Evolutionary conservation across 1,140 invertebrate species (phyloP).

Genomic region (Psix sp.): DNA sequence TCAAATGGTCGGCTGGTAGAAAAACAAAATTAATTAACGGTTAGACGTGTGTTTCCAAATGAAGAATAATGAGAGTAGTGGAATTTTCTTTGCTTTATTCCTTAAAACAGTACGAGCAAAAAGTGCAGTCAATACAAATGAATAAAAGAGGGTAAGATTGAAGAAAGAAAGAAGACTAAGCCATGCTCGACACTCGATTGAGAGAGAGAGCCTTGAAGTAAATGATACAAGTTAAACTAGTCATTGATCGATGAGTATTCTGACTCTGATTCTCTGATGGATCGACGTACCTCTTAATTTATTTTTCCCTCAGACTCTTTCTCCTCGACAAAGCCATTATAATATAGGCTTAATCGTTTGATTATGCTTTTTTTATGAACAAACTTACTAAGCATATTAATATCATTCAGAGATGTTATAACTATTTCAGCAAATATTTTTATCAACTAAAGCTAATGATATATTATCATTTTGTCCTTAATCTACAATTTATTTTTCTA

Average conservation of each 20-base stretch:
- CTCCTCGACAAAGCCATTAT: neutral
- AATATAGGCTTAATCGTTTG: constrained; percentile 1
- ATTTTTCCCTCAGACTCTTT: constrained; percentile 9
- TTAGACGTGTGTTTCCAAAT: constrained; percentile 49
- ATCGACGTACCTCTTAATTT: constrained; percentile 19
- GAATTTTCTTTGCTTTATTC: constrained; percentile 37
- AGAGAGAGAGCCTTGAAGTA: constrained; percentile 22
- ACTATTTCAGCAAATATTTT: too few species aligned
- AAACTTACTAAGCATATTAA: too few species aligned
- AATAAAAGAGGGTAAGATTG: constrained; percentile 19
- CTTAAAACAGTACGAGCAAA: constrained; percentile 17
- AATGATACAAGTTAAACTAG: constrained; percentile 53
- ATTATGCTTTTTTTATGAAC: neutral
- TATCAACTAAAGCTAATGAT: too few species aligned
- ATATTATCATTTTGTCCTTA: too few species aligned
- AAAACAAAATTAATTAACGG: constrained; percentile 53
- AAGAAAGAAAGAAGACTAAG: neutral
- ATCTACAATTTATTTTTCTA: too few species aligned
- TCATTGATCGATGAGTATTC: constrained; percentile 51
- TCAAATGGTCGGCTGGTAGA: constrained; percentile 17
- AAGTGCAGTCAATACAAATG: constrained; percentile 42
- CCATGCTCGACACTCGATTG: neutral
- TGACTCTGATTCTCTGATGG: constrained; percentile 42
- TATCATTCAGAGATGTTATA: too few species aligned
- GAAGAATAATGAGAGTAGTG: constrained; percentile 44